Evolutionary conservation across 2,113 vertebrate genomes (phyloP).

Genomic region (Eretmodus cyanostictus): DNA sequence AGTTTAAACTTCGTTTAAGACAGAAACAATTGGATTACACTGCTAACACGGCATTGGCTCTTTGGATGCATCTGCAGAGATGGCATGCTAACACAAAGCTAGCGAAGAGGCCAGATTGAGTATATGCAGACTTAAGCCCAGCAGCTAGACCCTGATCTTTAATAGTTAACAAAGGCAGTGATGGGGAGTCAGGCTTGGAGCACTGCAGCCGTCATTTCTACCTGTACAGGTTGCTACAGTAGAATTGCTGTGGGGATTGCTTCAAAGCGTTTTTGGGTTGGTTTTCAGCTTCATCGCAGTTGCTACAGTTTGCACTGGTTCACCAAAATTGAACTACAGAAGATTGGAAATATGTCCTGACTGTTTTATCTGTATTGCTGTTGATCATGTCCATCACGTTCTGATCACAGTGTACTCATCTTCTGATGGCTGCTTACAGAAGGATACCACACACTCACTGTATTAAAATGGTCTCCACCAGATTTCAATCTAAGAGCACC

Average conservation of each 20-base stretch:
- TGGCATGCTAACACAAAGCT: not conserved
- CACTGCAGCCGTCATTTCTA: not conserved
- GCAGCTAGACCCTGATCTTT: not conserved
- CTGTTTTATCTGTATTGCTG: not conserved
- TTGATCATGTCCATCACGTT: not conserved
- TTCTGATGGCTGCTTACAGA: not conserved
- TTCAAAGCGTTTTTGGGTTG: not conserved
- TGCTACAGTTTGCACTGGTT: not conserved
- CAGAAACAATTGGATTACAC: not conserved
- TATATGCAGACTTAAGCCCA: not conserved
- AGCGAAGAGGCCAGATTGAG: not conserved
- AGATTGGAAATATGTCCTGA: not conserved
- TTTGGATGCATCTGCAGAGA: not conserved
- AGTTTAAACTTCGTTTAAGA: not conserved
- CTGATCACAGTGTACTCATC: not conserved
- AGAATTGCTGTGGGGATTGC: not conserved
- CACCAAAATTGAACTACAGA: not conserved
- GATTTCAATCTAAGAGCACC: not conserved
- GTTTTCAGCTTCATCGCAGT: not conserved
- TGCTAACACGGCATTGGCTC: not conserved
- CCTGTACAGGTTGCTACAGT: not conserved
- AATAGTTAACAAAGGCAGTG: not conserved
- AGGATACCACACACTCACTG: not conserved
- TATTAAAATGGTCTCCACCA: not conserved
- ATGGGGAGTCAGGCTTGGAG: not conserved